Conservation (phyloP, 2,888 invertebrate species). For the Latrodectus elegans region DNA sequence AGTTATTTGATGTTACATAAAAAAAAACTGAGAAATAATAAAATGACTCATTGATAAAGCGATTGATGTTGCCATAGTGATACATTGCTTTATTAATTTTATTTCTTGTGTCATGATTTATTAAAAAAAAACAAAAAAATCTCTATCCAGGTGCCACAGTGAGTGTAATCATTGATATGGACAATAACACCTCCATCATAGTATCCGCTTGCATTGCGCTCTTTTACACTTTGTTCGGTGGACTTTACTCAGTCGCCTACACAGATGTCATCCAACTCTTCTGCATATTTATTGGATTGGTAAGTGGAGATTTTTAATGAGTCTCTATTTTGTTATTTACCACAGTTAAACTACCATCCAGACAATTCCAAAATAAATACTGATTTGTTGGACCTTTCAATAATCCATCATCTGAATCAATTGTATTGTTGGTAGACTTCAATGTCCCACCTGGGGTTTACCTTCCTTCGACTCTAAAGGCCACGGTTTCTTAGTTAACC, state of each 20-base stretch:
- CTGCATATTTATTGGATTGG: conserved; percentile 96
- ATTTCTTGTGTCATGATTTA: neutral
- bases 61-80: neutral
- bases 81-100: neutral
- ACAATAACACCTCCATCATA: conserved; percentile 92
- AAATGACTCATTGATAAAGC: neutral
- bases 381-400: too few relatives aligned
- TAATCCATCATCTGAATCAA: too few relatives aligned
- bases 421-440: too few relatives aligned
- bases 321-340: too few relatives aligned
- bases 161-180: conserved; percentile 97
- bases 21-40: neutral
- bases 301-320: conserved; percentile 74
- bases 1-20: too few relatives aligned
- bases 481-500: too few relatives aligned
- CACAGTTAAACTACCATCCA: too few relatives aligned
- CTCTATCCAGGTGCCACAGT: conserved; percentile 88
- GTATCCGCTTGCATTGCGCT: conserved; percentile 96
- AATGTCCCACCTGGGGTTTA: too few relatives aligned
- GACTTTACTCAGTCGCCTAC: conserved; percentile 98
- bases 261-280: conserved; percentile 98
- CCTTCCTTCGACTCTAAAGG: too few relatives aligned
- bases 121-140: too few relatives aligned
- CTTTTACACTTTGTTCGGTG: conserved; percentile 97
- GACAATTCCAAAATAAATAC: too few relatives aligned